These are phyloP conservation scores for Reticulitermes speratus DNA, from an alignment of 1,140 invertebrate genomes.

Conservation along the genomic window DNA sequence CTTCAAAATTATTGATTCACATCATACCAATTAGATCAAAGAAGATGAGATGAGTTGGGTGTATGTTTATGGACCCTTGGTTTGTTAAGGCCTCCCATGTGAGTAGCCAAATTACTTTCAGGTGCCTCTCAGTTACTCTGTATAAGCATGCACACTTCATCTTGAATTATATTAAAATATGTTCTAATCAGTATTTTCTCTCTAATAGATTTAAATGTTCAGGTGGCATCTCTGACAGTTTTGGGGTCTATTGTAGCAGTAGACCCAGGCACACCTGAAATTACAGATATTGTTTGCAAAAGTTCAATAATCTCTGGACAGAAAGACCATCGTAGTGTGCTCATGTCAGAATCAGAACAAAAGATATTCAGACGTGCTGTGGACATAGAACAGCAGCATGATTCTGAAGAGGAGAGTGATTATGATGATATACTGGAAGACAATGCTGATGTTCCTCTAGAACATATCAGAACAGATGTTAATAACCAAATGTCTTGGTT, in stretches of 20 bases:
- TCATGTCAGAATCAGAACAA: background rate
- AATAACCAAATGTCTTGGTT: conserved; percentile 49
- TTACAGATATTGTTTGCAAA: conserved; percentile 36
- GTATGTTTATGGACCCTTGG: too few relatives aligned
- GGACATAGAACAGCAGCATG: conserved; percentile 22
- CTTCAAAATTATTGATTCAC: too few relatives aligned
- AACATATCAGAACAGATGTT: conserved; percentile 17
- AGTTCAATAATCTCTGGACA: conserved; percentile 38
- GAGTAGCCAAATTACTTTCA: too few relatives aligned
- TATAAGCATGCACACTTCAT: too few relatives aligned
- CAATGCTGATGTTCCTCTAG: conserved; percentile 24
- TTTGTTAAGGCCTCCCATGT: too few relatives aligned
- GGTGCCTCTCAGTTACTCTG: too few relatives aligned
- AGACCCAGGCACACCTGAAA: conserved; percentile 60
- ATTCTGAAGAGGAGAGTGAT: conserved; percentile 41
- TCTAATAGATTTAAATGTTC: conserved; percentile 65
- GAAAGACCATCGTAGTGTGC: background rate
- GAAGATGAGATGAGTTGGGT: too few relatives aligned
- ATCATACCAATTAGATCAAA: too few relatives aligned
- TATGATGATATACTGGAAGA: conserved; percentile 40
- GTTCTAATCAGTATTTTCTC: conserved; percentile 3
- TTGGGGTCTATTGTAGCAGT: conserved; percentile 70
- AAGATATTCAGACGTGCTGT: conserved; percentile 31
- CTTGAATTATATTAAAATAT: too few relatives aligned
- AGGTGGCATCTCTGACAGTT: conserved; percentile 72